Evolutionary conservation across 30 jellyfish, hydroid and myxozoan genomes (phyloP).

Genomic region (Sanderia malayensis): DNA sequence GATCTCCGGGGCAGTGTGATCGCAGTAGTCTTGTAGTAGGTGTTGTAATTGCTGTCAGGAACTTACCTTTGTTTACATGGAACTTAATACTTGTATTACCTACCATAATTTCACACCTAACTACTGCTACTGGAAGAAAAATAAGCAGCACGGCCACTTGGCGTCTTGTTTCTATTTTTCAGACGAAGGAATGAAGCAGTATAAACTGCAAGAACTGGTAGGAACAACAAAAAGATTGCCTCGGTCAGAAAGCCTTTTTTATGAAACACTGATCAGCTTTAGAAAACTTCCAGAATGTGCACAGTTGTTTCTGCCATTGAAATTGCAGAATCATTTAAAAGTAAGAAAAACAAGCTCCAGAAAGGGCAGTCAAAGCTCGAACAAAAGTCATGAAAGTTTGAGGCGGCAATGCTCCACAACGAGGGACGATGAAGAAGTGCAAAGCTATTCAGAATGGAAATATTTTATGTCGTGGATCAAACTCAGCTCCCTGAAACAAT

Average conservation of each 20-base stretch:
- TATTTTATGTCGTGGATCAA: conserved; percentile 46
- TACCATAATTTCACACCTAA: too few species aligned
- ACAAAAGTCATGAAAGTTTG: conserved; percentile 5
- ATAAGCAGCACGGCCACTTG: background rate
- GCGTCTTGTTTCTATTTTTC: too few species aligned
- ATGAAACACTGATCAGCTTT: conserved; percentile 54
- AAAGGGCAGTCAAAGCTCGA: conserved; percentile 10
- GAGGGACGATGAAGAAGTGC: conserved; percentile 69
- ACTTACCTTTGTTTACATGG: too few species aligned
- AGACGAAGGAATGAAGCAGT: conserved; percentile 60
- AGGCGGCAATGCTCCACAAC: conserved; percentile 52
- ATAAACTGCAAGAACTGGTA: conserved; percentile 50
- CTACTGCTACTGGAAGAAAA: background rate
- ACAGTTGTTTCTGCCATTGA: conserved; percentile 50
- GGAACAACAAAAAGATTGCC: conserved; percentile 56
- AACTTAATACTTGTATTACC: too few species aligned
- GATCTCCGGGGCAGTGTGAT: too few species aligned
- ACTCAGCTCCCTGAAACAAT: conserved; percentile 47
- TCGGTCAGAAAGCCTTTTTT: conserved; percentile 44
- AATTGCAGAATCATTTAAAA: conserved; percentile 26
- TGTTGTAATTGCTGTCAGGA: too few species aligned
- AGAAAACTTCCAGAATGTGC: conserved; percentile 70
- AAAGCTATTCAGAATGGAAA: conserved; percentile 82
- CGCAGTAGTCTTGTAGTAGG: too few species aligned
- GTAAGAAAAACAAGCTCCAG: background rate